Evolutionary conservation across 2,888 invertebrate genomes (phyloP), one percentile per base, ranked within the genome.

Genomic region (Carterocephalus palaemon): DNA sequence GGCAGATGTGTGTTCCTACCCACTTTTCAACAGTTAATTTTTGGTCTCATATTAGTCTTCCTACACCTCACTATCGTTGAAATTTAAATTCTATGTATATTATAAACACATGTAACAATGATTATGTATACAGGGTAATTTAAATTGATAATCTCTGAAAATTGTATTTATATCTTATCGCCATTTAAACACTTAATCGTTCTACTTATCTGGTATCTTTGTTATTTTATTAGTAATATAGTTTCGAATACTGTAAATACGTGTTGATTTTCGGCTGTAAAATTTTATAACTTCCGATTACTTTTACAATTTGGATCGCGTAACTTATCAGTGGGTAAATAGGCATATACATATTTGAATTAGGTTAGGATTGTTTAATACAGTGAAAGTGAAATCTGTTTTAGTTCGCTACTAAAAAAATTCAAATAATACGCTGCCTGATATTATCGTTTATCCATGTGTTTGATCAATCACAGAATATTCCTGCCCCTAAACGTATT

Each of bases 281-380:
- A 29, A 45, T 9, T 45, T 45, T 36, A 45, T 45, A 45, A 45
- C 45, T 45, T 45, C 45, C 45, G 45, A 45, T 45, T 45, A 31
- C 37, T 45, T 45, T 36, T 37, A n/a, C 31, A 37, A 45, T 31
- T 45, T 45, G 19, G 37, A 37, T 8, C 15, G 42, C 24, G n/a
- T n/a, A n/a, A 23, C 5, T 31, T 19, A 31, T 43, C 29, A 37
- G 24, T 45, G 37, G 17, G 23, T 24, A 9, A 16, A 36, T 17
- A 29, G 9, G 23, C 19, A 9, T 10, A 36, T 17, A 29, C 6
- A 28, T 23, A 31, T 39, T 39, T 24, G 24, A 22, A 31, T 9
- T 37, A 17, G 29, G 45, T 12, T 37, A 9, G 7, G n/a, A 13
- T 23, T 6, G 13, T 8, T 9, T 7, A 17, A 20, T 20, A 15